Base-by-base conservation (phyloP, 2,888 invertebrate genomes). In the Heliconius sara region DNA sequence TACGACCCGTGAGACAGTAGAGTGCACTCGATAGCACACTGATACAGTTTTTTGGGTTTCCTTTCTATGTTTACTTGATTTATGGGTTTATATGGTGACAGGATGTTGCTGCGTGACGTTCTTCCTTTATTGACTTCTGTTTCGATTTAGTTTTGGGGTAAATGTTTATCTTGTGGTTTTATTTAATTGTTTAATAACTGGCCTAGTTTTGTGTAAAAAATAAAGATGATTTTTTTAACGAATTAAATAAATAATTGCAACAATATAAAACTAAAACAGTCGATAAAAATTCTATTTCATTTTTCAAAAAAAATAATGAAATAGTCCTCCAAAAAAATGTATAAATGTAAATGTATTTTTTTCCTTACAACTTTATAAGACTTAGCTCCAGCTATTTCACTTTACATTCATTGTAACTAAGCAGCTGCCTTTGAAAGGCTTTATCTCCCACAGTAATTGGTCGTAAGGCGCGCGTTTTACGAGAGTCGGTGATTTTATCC, bases 21-120 rank as follows among this genome's bases (percentile, higher is more conserved):
- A 93, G 93, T 93, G 94, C 93, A 92, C 91, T 93, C 88, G 91
- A 92, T 92, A 91, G 93, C 91, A 92, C 93, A 90, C 89, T 92
- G 93, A 91, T 93, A 94, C 84, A 90, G 90, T 91, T 93, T 92
- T 93, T 92, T 89, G 43, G 92, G 92, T 88, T 88, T 89, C 78
- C 79, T 83, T 84, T 81, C 83, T 81, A 86, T 86, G 89, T 88
- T 87, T 88, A 85, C 86, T 87, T 92, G 92, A 93, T 93, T 93
- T 93, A 92, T 89, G 87, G 9, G 83, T 85, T 86, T 84, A 85
- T 87, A 86, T 85, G 82, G 84, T 87, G 91, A 90, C 88, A 88
- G 85, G 83, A 84, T 82, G 81, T 84, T 83, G 79, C 78, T 79
- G 67, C 79, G 84, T 82, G 81, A 81, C 80, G 77, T 76, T 79